Percentiles rank a stretch among this genome's conserved stretches.
Evolutionary conservation across 1,140 invertebrate genomes (phyloP).

Genomic region (Ceratoteleas bidentatus): DNA sequence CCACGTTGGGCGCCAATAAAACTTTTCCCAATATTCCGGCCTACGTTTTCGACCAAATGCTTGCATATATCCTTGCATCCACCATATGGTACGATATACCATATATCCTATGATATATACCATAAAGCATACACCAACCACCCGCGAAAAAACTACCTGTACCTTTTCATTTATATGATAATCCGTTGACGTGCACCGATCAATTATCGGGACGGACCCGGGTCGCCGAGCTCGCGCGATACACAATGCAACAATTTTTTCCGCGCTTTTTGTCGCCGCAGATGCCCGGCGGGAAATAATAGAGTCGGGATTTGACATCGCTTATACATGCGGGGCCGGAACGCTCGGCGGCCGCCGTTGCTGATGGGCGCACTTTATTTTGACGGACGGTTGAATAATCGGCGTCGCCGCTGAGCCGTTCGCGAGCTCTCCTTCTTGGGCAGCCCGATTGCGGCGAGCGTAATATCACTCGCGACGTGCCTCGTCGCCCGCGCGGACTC

Average conservation of each 20-base stretch:
- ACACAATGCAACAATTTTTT: conserved; percentile 62
- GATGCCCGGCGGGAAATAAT: no score
- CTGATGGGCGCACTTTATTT: conserved; percentile 75
- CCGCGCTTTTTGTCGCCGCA: conserved; percentile 38
- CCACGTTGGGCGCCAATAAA: not conserved
- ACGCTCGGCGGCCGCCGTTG: conserved; percentile 71
- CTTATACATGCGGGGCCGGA: conserved; percentile 72
- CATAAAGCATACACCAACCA: no score
- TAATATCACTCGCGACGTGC: conserved; percentile 59
- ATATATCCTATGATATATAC: no score
- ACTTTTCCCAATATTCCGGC: conserved; percentile 9
- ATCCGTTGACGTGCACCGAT: conserved; percentile 53
- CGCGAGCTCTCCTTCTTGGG: conserved; percentile 64
- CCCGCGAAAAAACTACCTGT: no score
- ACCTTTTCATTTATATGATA: conserved; percentile 61
- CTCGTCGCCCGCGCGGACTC: conserved; percentile 60
- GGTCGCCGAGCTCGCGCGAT: conserved; percentile 13
- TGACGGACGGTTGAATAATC: conserved; percentile 77
- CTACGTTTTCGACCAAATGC: no score
- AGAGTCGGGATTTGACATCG: conserved; percentile 70
- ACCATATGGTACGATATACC: no score
- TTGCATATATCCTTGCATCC: no score
- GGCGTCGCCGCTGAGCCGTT: conserved; percentile 60
- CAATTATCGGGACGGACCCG: conserved; percentile 42
- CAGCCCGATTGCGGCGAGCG: conserved; percentile 69